Base-by-base conservation (phyloP, 2,888 invertebrate genomes). In the Andrena bucephala region DNA sequence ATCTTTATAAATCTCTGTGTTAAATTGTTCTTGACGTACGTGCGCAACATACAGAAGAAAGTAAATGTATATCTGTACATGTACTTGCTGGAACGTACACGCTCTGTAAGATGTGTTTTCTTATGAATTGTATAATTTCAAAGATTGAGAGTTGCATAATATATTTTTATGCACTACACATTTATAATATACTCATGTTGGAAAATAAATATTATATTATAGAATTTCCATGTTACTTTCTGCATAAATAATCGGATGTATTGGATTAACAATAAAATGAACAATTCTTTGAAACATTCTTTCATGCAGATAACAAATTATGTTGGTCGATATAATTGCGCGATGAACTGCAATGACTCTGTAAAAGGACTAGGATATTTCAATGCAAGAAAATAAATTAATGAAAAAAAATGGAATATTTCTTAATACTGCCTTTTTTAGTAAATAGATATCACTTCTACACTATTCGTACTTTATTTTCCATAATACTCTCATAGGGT, bases 171-270 rank as follows among this genome's bases (percentile, higher is more conserved):
- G 77, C 68, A 72, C 59, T 79, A 85, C 16, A 85, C 57, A 80
- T 80, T 77, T 68, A 77, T 79, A 79, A 79, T 67, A 75, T 68
- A 63, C 63, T 52, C 33, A 74, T 77, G 74, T 85, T 80, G 71
- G 48, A 77, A 72, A 83, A 83, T 83, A 85, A 85, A 83, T 29
- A 72, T 62, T 71, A 82, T 76, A 70, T 70, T 59, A 63, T 54
- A 76, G 33, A 73, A 63, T 36, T 77, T 52, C 42, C 42, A 66
- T 60, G 70, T 73, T 67, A 36, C 29, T 69, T 74, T 48, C 42
- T 80, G 65, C 8, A 66, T 66, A 65, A 77, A 69, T 65, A 65
- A 69, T 50, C 65, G 7, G 33, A 66, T 54, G 4, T 52, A 59
- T 54, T 16, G 42, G 13, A 42, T 42, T 16, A 42, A 42, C 5